Evolutionary conservation across 2,797 vertebrate genomes (phyloP), one percentile per base, ranked within the genome.

Genomic region (Enteromius paludinosus): DNA sequence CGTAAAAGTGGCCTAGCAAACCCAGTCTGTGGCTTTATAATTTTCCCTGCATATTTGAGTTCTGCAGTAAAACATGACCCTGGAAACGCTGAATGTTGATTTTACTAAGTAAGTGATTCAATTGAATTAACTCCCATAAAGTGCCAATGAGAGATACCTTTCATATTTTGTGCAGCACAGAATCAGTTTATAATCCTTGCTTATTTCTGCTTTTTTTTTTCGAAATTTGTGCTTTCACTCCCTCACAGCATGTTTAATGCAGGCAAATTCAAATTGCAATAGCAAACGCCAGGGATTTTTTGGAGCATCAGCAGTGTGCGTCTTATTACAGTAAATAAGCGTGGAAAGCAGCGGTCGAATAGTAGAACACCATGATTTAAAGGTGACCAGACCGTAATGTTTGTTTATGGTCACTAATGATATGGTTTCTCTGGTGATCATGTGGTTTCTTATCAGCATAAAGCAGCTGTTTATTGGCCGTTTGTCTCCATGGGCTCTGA

Each of bases 371-470:
- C 45, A 52, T 65, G 56, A 49, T 77, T 80, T 56, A 83, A 84
- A 80, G 56, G 47, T 75, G 23, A 62, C 47, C 38, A 23, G 41
- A 74, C 49, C 35, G 5, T 56, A 84, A 66, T 61, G 61, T 49
- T 74, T 70, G 70, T 82, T 82, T 76, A 28, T 75, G 79, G 43
- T 71, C 76, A 73, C 65, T 83, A 87, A 84, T 83, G 65, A 84
- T 71, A 85, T 52, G 65, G 52, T 54, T 65, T 28, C 79, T 78
- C 43, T 49, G 65, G 75, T 45, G 56, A 69, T 61, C 69, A 47
- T 75, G 56, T 71, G 28, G 35, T 52, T 69, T 79, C 68, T 84
- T 87, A 87, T 87, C 80, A 75, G 62, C 11, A 49, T 80, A 72
- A 70, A 79, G 70, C 83, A 87, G 83, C 33, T 70, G 76, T 79